These are phyloP conservation scores for Atta colombica DNA, from an alignment of 1,140 invertebrate genomes.

Conservation along the genomic window DNA sequence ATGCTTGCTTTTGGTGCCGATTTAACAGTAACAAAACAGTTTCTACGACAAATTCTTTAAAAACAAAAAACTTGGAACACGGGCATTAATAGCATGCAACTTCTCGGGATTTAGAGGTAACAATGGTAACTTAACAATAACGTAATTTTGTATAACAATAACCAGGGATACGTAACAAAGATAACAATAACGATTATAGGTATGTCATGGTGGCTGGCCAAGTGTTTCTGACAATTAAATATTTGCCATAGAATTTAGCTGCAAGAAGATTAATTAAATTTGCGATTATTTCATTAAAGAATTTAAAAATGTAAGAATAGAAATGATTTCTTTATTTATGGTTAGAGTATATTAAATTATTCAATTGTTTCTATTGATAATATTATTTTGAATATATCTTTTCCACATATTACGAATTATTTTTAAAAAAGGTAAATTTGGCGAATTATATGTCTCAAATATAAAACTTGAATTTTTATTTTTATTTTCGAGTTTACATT, in stretches of 20 bases:
- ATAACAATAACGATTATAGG: constrained; percentile 53
- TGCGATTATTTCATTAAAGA: neutral
- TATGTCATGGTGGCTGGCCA: constrained; percentile 34
- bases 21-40: constrained; percentile 50
- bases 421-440: neutral
- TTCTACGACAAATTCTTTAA: constrained; percentile 29
- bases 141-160: constrained; percentile 42
- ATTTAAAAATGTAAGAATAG: constrained; percentile 15
- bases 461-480: neutral
- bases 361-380: neutral
- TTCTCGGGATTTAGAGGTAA: constrained; percentile 41
- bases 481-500: neutral
- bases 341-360: neutral
- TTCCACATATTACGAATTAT: constrained; percentile 2
- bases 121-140: constrained; percentile 59
- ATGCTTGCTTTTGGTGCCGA: constrained; percentile 56
- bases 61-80: constrained; percentile 39
- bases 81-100: constrained; percentile 35
- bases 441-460: neutral
- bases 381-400: neutral
- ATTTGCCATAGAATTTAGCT: constrained; percentile 27
- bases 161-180: constrained; percentile 38
- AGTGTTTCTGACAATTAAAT: constrained; percentile 38
- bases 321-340: neutral
- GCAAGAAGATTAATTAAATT: neutral